phyloP scores from a whole-genome alignment of 2,797 vertebrate genomes.

The Avahi laniger region DNA sequence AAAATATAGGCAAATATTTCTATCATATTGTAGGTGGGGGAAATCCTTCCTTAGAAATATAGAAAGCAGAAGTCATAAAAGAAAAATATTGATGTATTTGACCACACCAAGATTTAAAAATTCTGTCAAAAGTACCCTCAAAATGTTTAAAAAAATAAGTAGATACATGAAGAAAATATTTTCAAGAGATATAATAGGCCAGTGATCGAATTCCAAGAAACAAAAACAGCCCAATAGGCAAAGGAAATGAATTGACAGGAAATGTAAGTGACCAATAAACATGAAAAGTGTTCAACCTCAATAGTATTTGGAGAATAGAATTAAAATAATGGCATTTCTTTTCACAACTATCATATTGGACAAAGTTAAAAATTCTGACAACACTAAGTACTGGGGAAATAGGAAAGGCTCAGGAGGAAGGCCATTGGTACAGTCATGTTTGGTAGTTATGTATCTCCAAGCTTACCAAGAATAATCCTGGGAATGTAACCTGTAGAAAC shows the following conservation, averaged over 20 bases:
- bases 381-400: background rate
- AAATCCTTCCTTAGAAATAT: constrained; percentile 15
- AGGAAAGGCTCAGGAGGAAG: background rate
- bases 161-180: background rate
- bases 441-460: background rate
- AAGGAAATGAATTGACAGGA: background rate
- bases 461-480: background rate
- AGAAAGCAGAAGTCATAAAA: constrained; percentile 16
- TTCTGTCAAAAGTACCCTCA: background rate
- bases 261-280: background rate
- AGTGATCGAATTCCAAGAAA: background rate
- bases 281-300: background rate
- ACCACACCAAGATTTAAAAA: background rate
- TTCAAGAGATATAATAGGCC: background rate
- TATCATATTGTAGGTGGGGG: background rate
- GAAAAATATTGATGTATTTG: background rate
- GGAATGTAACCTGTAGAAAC: background rate
- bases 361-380: background rate
- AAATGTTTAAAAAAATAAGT: background rate
- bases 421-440: background rate
- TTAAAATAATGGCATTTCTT: background rate
- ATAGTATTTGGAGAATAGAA: background rate
- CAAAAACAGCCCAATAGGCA: background rate
- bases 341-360: background rate
- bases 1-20: background rate